Conservation (phyloP, 2,797 vertebrate species). For the Gallinago stenura region DNA sequence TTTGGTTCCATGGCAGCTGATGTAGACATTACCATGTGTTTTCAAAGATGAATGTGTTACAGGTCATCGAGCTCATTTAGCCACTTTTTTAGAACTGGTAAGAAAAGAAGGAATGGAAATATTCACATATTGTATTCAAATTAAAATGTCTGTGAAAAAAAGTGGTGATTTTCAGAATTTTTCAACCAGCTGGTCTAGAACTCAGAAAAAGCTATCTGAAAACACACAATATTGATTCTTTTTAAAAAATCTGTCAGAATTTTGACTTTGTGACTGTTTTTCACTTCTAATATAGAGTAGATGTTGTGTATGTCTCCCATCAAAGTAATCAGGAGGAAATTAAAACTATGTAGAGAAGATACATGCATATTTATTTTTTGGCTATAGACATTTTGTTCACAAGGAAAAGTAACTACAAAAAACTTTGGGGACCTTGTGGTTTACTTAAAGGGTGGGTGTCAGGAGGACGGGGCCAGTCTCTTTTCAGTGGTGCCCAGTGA, state of each 20-base stretch:
- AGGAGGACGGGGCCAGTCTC: too few species aligned
- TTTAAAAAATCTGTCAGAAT: constrained; percentile 12
- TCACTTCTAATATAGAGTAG: neutral
- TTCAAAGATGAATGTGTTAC: neutral
- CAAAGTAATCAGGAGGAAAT: constrained; percentile 2
- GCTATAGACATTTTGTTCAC: neutral
- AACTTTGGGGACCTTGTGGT: neutral
- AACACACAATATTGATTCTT: neutral
- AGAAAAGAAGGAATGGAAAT: neutral
- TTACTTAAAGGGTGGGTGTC: neutral
- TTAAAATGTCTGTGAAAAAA: constrained; percentile 11
- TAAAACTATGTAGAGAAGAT: neutral
- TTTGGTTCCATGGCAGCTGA: neutral
- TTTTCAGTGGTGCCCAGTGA: too few species aligned
- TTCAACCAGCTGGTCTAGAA: constrained; percentile 35
- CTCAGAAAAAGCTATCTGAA: constrained; percentile 8
- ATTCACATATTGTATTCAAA: constrained; percentile 33
- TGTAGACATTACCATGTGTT: neutral
- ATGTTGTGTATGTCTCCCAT: neutral
- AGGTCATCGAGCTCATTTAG: neutral
- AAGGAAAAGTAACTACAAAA: neutral
- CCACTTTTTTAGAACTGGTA: neutral
- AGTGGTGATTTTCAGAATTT: neutral
- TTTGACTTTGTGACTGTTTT: neutral
- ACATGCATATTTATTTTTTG: neutral